Evolutionary conservation across 2,888 invertebrate species (phyloP), one percentile per base, ranked within the genome.

Genomic region (Pristionchus fissidentatus): DNA sequence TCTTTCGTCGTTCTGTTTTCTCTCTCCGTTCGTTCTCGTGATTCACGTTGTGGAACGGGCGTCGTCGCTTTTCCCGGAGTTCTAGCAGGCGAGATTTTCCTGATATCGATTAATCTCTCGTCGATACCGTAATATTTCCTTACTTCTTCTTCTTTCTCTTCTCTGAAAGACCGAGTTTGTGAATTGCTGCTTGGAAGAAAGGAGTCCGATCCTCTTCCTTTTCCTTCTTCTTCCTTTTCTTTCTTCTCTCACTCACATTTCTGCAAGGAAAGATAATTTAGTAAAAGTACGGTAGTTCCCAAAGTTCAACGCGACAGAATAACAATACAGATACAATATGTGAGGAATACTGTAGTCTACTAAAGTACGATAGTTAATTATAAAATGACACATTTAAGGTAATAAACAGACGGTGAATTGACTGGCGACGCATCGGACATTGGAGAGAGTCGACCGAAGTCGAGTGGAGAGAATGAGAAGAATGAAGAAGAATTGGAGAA

Each of bases 91-190:
- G 35, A 15, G 32, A 35, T 26, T 32, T 32, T 62, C 62, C 62
- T 62, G 62, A 10, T 62, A 35, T 62, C 22, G n/a, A 62, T 32
- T 62, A 29, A 62, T 3, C 35, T n/a, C n/a, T n/a, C n/a, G n/a
- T n/a, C n/a, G n/a, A 5, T 62, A 32, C 8, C 35, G 32, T 32
- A 32, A n/a, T n/a, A n/a, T n/a, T 10, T 62, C 35, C 62, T 32
- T 19, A 62, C 62, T 62, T 62, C 29, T 62, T 62, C 62, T 62
- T 62, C 62, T 62, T 62, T 19, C 35, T 62, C 62, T 62, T 62
- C 62, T 62, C 62, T 19, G 62, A 62, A 15, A 62, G 8, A 32
- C 62, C 62, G 32, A 62, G 35, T 32, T 62, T 62, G 62, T 62
- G 62, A 29, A 62, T 62, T 10, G 62, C 29, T 19, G 35, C 13